Evolutionary conservation across 2,888 invertebrate species (phyloP).

Genomic region (Ditula angustiorana): DNA sequence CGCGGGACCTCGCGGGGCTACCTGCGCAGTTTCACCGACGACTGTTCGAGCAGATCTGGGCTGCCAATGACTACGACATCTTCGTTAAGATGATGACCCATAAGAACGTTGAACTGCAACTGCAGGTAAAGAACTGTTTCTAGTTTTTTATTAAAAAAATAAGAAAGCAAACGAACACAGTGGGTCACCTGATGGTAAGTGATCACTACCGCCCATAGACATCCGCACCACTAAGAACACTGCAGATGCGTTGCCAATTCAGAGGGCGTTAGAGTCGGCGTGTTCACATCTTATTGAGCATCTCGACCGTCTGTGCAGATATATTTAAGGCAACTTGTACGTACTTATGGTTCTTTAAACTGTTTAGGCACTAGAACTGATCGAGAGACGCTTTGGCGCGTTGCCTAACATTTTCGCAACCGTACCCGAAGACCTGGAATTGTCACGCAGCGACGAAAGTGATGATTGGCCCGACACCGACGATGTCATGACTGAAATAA

Average conservation of each 20-base stretch:
- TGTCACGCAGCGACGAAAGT: slow-evolving; percentile 66
- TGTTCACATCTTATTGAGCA: no score
- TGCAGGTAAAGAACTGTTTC: slow-evolving; percentile 86
- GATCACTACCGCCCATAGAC: no score
- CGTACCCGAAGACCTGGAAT: slow-evolving; percentile 68
- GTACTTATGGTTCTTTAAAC: neutral
- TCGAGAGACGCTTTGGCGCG: slow-evolving; percentile 91
- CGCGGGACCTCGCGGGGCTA: slow-evolving; percentile 76
- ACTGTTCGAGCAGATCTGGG: slow-evolving; percentile 92
- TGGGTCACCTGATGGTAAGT: no score
- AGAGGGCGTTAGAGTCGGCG: no score
- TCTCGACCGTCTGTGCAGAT: no score
- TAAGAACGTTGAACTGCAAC: slow-evolving; percentile 95
- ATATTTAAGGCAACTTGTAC: no score
- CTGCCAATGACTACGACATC: slow-evolving; percentile 95
- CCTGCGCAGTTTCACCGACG: slow-evolving; percentile 87
- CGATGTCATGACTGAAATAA: slow-evolving; percentile 87
- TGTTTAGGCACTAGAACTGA: slow-evolving; percentile 91
- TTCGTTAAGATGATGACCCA: slow-evolving; percentile 97
- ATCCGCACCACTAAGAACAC: no score
- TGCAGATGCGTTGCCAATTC: no score
- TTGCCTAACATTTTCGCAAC: slow-evolving; percentile 87
- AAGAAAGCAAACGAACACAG: no score
- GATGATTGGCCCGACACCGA: slow-evolving; percentile 78
- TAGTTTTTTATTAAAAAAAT: no score